These are phyloP conservation scores for Cataglyphis cursor DNA, from an alignment of 2,888 invertebrate genomes.

Conservation along the genomic window DNA sequence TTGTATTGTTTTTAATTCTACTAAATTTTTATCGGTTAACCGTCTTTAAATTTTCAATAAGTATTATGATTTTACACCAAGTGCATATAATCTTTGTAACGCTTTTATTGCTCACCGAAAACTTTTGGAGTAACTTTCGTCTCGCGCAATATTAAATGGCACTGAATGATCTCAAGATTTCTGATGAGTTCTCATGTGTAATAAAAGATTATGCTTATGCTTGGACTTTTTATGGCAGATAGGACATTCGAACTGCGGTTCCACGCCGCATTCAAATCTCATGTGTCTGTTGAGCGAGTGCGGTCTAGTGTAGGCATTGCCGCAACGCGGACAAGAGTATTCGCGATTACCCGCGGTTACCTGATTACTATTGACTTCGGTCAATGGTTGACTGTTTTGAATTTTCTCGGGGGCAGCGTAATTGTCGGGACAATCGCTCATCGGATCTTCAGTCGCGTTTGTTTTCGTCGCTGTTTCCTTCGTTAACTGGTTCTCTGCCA, in stretches of 20 bases:
- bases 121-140: neutral
- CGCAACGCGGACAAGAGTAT: conserved; percentile 88
- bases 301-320: conserved; percentile 88
- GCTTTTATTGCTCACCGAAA: neutral
- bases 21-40: neutral
- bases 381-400: conserved; percentile 10
- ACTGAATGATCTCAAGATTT: conserved; percentile 73
- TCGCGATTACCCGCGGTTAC: conserved; percentile 55
- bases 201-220: conserved; percentile 88
- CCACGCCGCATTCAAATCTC: conserved; percentile 89
- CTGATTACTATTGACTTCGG: conserved; percentile 46
- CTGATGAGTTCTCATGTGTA: conserved; percentile 87
- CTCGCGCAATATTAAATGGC: conserved; percentile 9
- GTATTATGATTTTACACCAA: neutral
- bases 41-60: neutral
- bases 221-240: conserved; percentile 89
- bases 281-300: conserved; percentile 89
- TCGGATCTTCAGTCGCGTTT: neutral
- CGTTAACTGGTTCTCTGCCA: conserved; percentile 77
- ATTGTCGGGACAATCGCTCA: neutral
- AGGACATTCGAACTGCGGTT: conserved; percentile 89
- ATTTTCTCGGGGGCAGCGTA: conserved; percentile 29
- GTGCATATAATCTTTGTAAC: neutral
- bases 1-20: neutral
- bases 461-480: conserved; percentile 40